Base-by-base conservation (phyloP, 2,797 vertebrate species). In the Petrocephalus sullivani region DNA sequence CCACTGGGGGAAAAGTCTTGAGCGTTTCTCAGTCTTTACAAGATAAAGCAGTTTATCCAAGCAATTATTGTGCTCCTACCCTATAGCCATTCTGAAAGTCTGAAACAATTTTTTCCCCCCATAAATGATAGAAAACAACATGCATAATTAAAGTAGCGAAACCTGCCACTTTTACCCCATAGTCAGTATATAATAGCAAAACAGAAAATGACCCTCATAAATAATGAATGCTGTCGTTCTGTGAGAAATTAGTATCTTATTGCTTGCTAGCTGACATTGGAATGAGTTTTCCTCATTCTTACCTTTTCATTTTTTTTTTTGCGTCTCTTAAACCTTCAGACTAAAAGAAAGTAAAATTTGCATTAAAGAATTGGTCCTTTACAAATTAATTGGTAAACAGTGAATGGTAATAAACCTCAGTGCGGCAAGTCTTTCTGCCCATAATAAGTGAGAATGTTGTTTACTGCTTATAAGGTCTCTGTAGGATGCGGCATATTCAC, bases 141-240 rank as follows among this genome's bases (percentile, higher is more conserved):
- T 94, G 93, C 94, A 94, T 94, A 96, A 95, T 96, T 95, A 95
- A 95, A 94, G 94, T 82, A 57, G 92, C 90, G 94, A 94, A 95
- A 89, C 92, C 92, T 89, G 90, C 93, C 93, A 93, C 94, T 89
- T 91, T 94, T 94, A 94, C 94, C 95, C 93, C 93, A 91, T 92
- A 93, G 93, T 95, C 92, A 92, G 94, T 95, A 94, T 94, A 94
- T 93, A 94, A 95, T 95, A 92, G 94, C 95, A 93, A 93, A 93
- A 94, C 92, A 90, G 92, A 94, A 92, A 95, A 89, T 93, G 90
- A 94, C 94, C 94, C 94, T 95, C 93, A 96, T 96, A 96, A 96
- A 96, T 96, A 96, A 96, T 96, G 94, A 95, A 96, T 95, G 93
- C 87, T 82, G 92, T 92, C 91, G 91, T 95, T 96, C 93, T 5